Evolutionary conservation across 1,140 invertebrate genomes (phyloP).

Genomic region (Elymnias hypermnestra): DNA sequence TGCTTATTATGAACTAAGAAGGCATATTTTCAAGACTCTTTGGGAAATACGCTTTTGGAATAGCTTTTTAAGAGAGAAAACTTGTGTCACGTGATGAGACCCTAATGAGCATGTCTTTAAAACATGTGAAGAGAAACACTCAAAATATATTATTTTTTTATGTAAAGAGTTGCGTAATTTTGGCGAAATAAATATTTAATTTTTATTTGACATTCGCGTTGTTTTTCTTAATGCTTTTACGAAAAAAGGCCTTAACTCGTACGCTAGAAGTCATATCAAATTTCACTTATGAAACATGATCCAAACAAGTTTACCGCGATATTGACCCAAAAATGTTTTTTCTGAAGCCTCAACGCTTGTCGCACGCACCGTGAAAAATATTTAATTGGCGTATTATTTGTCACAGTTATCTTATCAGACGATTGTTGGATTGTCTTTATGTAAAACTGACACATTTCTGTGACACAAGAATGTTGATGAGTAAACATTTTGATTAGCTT

Average conservation of each 20-base stretch:
- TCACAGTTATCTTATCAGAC: constrained; percentile 23
- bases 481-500: constrained; percentile 19
- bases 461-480: constrained; percentile 14
- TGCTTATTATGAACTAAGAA: no score
- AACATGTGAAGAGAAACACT: no score
- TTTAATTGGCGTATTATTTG: constrained; percentile 22
- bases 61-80: no score
- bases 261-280: background rate
- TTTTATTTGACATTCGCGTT: no score
- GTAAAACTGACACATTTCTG: constrained; percentile 23
- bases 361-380: constrained; percentile 1
- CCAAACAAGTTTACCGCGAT: constrained; percentile 6
- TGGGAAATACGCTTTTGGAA: no score
- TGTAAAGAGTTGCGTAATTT: no score
- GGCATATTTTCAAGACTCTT: no score
- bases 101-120: no score
- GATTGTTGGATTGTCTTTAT: constrained; percentile 18
- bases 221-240: no score
- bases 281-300: constrained; percentile 5
- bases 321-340: constrained; percentile 3
- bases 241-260: background rate
- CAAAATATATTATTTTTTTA: no score
- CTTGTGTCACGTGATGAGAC: no score
- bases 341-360: constrained; percentile 4
- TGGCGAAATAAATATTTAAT: no score